Conservation (phyloP, 2,888 invertebrate species). For the Ochropacha duplaris region DNA sequence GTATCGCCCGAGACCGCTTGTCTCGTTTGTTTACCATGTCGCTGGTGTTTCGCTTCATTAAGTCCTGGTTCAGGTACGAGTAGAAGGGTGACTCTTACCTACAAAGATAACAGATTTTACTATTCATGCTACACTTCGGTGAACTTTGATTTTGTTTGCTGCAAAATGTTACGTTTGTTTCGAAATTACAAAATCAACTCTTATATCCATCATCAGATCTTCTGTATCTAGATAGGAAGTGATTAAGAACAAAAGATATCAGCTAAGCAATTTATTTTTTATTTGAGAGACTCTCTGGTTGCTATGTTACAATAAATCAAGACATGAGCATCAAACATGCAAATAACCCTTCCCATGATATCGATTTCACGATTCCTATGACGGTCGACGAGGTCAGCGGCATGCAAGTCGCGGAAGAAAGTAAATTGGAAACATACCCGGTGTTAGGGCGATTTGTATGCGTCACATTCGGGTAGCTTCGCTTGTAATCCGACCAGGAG, state of each 20-base stretch:
- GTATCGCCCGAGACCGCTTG: constrained; percentile 33
- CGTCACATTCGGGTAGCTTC: constrained; percentile 61
- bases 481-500: constrained; percentile 31
- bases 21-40: constrained; percentile 27
- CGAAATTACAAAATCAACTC: too few relatives aligned
- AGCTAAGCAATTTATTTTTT: not conserved
- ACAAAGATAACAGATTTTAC: not conserved
- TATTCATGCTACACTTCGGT: not conserved
- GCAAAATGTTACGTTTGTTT: too few relatives aligned
- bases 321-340: constrained; percentile 39
- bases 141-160: not conserved
- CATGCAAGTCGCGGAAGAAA: constrained; percentile 60
- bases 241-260: not conserved
- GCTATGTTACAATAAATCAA: constrained; percentile 9
- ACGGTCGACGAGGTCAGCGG: constrained; percentile 54
- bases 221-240: too few relatives aligned
- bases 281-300: not conserved
- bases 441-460: constrained; percentile 66
- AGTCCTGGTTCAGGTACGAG: constrained; percentile 18
- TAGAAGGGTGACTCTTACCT: constrained; percentile 21
- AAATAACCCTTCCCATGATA: constrained; percentile 57
- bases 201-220: not conserved
- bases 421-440: constrained; percentile 67
- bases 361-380: constrained; percentile 54
- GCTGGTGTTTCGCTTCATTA: constrained; percentile 40